Percentiles rank a stretch among this genome's conserved stretches.
phyloP scores from a whole-genome alignment of 2,113 vertebrate genomes.

The Chloropsis hardwickii region DNA sequence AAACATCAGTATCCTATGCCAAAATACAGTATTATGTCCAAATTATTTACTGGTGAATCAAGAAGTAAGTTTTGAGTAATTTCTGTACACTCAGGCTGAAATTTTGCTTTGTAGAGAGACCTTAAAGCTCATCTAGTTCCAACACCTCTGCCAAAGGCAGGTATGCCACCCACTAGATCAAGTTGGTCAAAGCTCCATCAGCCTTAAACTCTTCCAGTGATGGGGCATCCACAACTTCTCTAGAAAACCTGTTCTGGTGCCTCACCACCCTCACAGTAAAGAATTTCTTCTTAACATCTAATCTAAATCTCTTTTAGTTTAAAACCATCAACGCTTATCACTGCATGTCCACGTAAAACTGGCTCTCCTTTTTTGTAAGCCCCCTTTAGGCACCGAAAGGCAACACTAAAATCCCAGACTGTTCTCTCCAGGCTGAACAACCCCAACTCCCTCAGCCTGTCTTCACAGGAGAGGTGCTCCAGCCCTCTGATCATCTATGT shows the following conservation, averaged over 20 bases:
- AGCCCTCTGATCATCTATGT: not conserved
- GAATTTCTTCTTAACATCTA: not conserved
- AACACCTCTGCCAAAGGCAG: not conserved
- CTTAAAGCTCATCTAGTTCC: not conserved
- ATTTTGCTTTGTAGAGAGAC: not conserved
- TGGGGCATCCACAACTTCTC: not conserved
- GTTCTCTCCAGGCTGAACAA: not conserved
- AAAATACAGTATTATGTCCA: not conserved
- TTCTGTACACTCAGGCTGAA: not conserved
- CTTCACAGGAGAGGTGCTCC: not conserved
- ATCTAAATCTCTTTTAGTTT: not conserved
- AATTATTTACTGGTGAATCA: not conserved
- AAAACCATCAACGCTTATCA: not conserved
- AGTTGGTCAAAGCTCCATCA: not conserved
- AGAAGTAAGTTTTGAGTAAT: not conserved
- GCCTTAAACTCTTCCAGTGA: not conserved
- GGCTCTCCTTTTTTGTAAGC: not conserved
- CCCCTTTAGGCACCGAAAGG: not conserved
- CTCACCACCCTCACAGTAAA: not conserved
- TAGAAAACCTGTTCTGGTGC: not conserved
- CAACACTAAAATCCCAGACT: not conserved
- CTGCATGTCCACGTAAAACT: fast-evolving
- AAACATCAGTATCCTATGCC: not conserved
- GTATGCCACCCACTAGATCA: not conserved
- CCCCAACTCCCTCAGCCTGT: not conserved